Conservation (phyloP, 2,888 invertebrate species). For the Xestoiulus laeticollis region DNA sequence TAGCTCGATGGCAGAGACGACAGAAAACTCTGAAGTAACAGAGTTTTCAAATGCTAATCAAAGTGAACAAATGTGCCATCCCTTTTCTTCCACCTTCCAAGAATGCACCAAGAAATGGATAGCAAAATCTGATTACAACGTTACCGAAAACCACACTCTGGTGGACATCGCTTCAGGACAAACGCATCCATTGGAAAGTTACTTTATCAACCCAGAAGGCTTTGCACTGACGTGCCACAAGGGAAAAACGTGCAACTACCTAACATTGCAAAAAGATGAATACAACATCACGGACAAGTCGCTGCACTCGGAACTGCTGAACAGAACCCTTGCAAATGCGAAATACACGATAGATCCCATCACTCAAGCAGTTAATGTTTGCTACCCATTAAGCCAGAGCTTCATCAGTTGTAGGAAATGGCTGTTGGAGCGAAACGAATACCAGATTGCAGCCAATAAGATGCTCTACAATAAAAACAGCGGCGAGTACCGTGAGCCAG, state of each 20-base stretch:
- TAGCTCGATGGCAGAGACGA: neutral
- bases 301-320: neutral
- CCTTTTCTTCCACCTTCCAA: conserved; percentile 4
- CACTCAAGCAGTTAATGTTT: conserved; percentile 44
- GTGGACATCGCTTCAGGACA: neutral
- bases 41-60: neutral
- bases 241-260: conserved; percentile 48
- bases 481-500: neutral
- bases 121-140: neutral
- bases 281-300: neutral
- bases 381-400: conserved; percentile 42
- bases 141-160: neutral
- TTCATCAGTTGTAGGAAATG: conserved; percentile 39
- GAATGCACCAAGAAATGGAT: conserved; percentile 14
- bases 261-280: conserved; percentile 30
- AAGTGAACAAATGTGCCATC: neutral
- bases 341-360: conserved; percentile 45
- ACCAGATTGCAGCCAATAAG: neutral
- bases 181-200: neutral
- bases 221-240: neutral
- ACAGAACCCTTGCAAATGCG: neutral
- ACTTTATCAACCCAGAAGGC: conserved; percentile 45
- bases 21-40: neutral
- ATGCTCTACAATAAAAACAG: neutral
- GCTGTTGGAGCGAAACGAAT: neutral